Evolutionary conservation across 2,888 invertebrate genomes (phyloP).

Genomic region (Saturnia japonica): DNA sequence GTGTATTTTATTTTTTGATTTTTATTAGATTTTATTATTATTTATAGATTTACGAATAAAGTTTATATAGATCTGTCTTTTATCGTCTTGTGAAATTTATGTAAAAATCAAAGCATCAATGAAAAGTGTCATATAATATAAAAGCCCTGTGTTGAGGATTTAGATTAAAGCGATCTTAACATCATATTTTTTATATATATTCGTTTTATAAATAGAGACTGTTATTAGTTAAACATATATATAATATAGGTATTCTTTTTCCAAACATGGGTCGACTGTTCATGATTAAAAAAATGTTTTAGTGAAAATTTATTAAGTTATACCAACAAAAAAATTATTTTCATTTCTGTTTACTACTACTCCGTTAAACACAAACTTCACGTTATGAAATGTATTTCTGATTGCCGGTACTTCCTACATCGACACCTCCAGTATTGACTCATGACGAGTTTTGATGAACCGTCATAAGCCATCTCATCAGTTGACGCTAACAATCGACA

Average conservation of each 20-base stretch:
- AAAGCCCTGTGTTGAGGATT: background rate
- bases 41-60: constrained; percentile 27
- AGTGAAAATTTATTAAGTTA: too few relatives aligned
- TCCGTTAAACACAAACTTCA: background rate
- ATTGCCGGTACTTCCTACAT: background rate
- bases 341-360: background rate
- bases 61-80: constrained; percentile 11
- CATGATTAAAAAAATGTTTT: background rate
- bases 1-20: constrained; percentile 63
- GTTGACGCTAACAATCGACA: too few relatives aligned
- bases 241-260: background rate
- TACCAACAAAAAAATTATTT: background rate
- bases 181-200: background rate
- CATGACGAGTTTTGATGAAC: too few relatives aligned
- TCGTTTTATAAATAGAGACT: background rate
- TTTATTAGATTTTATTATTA: constrained; percentile 57
- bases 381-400: background rate
- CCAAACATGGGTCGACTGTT: too few relatives aligned
- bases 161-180: background rate
- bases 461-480: too few relatives aligned
- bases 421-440: background rate
- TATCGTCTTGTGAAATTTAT: background rate
- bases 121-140: background rate
- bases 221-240: background rate
- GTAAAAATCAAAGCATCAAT: constrained; percentile 10